Base-by-base conservation (phyloP, 2,797 vertebrate genomes). In the Sciurus carolinensis region DNA sequence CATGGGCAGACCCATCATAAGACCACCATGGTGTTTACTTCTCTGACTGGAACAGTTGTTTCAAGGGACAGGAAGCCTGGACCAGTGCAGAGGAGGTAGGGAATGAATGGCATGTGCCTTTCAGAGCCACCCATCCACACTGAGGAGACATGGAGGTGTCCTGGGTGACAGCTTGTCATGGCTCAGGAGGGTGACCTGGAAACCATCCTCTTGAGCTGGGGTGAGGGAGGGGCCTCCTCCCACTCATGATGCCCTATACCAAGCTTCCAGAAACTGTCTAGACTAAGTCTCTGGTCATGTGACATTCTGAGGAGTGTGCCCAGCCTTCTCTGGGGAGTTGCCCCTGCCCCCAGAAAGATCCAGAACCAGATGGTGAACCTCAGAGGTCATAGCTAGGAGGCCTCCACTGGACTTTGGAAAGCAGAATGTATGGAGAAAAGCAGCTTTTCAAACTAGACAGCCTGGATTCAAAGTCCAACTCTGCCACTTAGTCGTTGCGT, bases 91-190 rank as follows among this genome's bases (percentile, higher is more conserved):
- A 90, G 75, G 75, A 91, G 7, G 57, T 6, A 28, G 54, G 26
- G 59, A 97, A 94, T 87, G 94, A 94, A 89, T n/a, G 54, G 75
- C 44, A 90, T n/a, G 66, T 66, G 36, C 36, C 47, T 92, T 93
- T 86, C 42, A 66, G 39, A 69, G 67, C 39, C 88, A 73, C 7
- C 69, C 77, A 77, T 90, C 24, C 86, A 91, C 80, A 64, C 30
- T 5, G 5, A 39, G 39, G 36, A 69, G 66, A 80, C n/a, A n/a
- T 2, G 67, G 62, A 82, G 39, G 33, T 47, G 7, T 83, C 36
- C 67, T 44, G 87, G 76, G 28, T 67, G 18, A 86, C 62, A 91
- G 67, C 9, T 33, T 59, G 11, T 71, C 7, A 10, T 12, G 47
- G 59, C 59, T 50, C 7, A 30, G 57, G 42, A 81, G 59, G 17